Base-by-base conservation (phyloP, 2,797 vertebrate species). In the Protonibea diacanthus region DNA sequence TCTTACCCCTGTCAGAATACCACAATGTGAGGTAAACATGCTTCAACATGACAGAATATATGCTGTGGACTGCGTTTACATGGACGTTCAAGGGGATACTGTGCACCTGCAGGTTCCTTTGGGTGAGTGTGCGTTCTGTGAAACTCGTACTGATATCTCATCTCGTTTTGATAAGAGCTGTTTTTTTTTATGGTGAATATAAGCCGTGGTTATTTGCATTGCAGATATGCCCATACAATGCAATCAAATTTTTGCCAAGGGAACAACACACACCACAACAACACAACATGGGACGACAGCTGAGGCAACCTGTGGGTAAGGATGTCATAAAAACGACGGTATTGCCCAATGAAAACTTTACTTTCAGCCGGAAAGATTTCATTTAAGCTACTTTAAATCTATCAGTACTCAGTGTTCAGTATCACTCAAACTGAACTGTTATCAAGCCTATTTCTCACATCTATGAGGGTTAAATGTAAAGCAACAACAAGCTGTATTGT, bases 71-170 rank as follows among this genome's bases (percentile, higher is more conserved):
- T 48, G 81, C 86, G 23, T 82, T 89, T 73, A 87, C 76, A 29
- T 95, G 93, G 93, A 94, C 93, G 20, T 86, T 93, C 49, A 93
- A 90, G 59, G 92, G 93, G 48, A 78, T 95, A 48, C 81, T 95
- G 76, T 94, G 87, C 82, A 93, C 92, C 52, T 95, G 92, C 89
- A 92, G 93, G 85, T 95, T 94, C 86, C 91, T 96, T 10, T 96
- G 95, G 95, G 95, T 95, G 66, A 94, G 90, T 78, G 9, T 23
- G 10, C 14, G 0, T 9, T 69, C 44, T 33, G 10, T 69, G 5
- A n/a, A 17, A 51, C 64, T 15, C 11, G 4, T 10, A 2, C 33
- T 38, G 33, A 58, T 56, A 38, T 38, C 42, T 23, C 38, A 4
- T 48, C 25, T 40, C 1, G 0, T 66, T 66, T 58, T 20, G 17